Conservation (phyloP, 2,797 vertebrate species). For the Eutrigla gurnardus region DNA sequence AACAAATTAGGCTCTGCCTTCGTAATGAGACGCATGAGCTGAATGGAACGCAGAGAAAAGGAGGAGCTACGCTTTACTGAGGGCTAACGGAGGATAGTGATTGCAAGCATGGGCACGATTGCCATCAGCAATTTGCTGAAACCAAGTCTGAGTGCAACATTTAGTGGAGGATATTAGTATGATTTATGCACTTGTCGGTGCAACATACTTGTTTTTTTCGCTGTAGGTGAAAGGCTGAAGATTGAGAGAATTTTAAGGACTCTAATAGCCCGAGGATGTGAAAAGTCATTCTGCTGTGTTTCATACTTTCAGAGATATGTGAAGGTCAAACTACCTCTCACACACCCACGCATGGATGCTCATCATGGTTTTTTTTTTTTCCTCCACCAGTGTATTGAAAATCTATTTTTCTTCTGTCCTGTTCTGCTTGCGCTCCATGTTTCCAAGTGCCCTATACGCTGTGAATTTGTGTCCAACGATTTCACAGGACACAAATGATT, state of each 20-base stretch:
- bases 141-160: slow-evolving; percentile 36
- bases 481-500: slow-evolving; percentile 5
- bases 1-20: slow-evolving; percentile 53
- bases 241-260: slow-evolving; percentile 57
- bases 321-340: slow-evolving; percentile 58
- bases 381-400: slow-evolving; percentile 14
- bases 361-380: slow-evolving; percentile 8
- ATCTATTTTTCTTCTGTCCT: slow-evolving; percentile 24
- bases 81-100: slow-evolving; percentile 34
- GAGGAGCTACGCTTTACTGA: slow-evolving; percentile 23
- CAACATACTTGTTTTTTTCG: slow-evolving; percentile 49
- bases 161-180: slow-evolving; percentile 52
- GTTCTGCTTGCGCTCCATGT: neutral
- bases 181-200: slow-evolving; percentile 63
- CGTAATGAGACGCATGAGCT: slow-evolving; percentile 59
- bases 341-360: slow-evolving; percentile 43
- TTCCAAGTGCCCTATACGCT: neutral
- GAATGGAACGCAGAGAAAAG: slow-evolving; percentile 35
- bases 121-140: slow-evolving; percentile 46
- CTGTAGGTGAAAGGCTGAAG: slow-evolving; percentile 47
- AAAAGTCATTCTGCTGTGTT: slow-evolving; percentile 51
- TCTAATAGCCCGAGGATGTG: slow-evolving; percentile 57
- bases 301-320: slow-evolving; percentile 50
- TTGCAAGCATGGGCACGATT: slow-evolving; percentile 28
- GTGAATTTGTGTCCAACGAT: slow-evolving; percentile 1